Evolutionary conservation across 2,888 invertebrate species (phyloP), one percentile per base, ranked within the genome.

Genomic region (Brachycybe producta): DNA sequence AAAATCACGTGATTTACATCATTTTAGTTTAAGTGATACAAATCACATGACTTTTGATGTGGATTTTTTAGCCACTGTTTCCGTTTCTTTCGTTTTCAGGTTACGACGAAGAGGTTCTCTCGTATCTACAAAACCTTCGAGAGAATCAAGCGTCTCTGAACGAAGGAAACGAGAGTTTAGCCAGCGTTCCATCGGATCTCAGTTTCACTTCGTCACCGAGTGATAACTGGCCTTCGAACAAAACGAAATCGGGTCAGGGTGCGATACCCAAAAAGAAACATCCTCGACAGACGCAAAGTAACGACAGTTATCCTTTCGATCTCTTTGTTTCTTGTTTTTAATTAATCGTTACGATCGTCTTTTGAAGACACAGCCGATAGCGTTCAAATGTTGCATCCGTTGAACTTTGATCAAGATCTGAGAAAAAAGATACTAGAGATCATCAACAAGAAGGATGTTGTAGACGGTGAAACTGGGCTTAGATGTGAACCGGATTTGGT

Each of bases 191-290:
- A 34, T 41, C 52, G 13, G 52, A 52, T 30, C 42, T 40, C 13
- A 48, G 39, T 50, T n/a, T 53, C n/a, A 24, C 48, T 15, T 42
- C 49, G 40, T 28, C 56, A 36, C 34, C 42, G 47, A 35, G 38
- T 26, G 45, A 40, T 8, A 40, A 43, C 23, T 39, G 41, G 41
- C n/a, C n/a, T n/a, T 32, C 47, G 7, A 19, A 28, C 21, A 19
- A 24, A 35, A 40, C 46, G 5, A 50, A 41, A 35, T 32, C 39
- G 26, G 50, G 54, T 44, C 55, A 57, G 46, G 58, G 58, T 27
- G 57, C 59, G n/a, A 57, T 57, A 30, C 58, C 58, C 7, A 58
- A 58, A 32, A 51, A 52, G 38, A 40, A 39, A 32, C 49, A 27
- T 21, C 24, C 47, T 34, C 43, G 49, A 38, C 34, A 17, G 15